phyloP scores from a whole-genome alignment of 2,888 invertebrate genomes.

The Raillietiella orientalis region DNA sequence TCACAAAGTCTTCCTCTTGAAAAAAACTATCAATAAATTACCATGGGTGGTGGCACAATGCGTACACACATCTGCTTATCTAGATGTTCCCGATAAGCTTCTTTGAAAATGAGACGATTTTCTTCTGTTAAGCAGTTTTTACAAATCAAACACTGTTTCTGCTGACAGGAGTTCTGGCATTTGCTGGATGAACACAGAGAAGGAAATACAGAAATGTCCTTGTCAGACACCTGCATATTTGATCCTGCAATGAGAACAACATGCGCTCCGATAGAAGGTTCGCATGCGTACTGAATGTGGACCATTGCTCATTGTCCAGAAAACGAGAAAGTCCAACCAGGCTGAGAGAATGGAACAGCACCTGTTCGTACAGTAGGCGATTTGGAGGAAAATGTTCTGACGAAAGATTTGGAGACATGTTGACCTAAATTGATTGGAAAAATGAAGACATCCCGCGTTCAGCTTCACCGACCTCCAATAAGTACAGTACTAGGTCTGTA shows the following conservation, averaged over 20 bases:
- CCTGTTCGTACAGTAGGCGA: slow-evolving; percentile 54
- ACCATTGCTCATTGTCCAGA: too few relatives aligned
- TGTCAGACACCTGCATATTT: slow-evolving; percentile 38
- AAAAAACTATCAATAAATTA: slow-evolving; percentile 3
- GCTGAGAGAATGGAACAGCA: slow-evolving; percentile 45
- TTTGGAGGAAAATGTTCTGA: slow-evolving; percentile 76
- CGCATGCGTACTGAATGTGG: too few relatives aligned
- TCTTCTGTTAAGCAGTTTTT: slow-evolving; percentile 31
- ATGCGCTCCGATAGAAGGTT: too few relatives aligned
- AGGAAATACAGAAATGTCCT: slow-evolving; percentile 42
- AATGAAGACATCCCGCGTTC: not conserved
- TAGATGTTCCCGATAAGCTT: slow-evolving; percentile 43
- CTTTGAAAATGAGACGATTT: slow-evolving; percentile 22
- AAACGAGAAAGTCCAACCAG: slow-evolving; percentile 38
- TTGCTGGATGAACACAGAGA: slow-evolving; percentile 23
- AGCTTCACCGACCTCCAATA: slow-evolving; percentile 31
- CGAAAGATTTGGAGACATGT: slow-evolving; percentile 92
- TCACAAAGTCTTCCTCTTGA: slow-evolving; percentile 3
- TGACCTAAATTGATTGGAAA: slow-evolving; percentile 23
- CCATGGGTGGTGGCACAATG: slow-evolving; percentile 30
- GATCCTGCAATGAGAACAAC: too few relatives aligned
- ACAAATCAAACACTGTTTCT: slow-evolving; percentile 38
- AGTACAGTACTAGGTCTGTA: slow-evolving; percentile 43
- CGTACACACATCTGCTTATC: slow-evolving; percentile 45
- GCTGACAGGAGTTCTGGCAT: slow-evolving; percentile 21